These are phyloP conservation scores for Lacerta agilis DNA, from an alignment of 2,797 vertebrate species.

Conservation along the genomic window DNA sequence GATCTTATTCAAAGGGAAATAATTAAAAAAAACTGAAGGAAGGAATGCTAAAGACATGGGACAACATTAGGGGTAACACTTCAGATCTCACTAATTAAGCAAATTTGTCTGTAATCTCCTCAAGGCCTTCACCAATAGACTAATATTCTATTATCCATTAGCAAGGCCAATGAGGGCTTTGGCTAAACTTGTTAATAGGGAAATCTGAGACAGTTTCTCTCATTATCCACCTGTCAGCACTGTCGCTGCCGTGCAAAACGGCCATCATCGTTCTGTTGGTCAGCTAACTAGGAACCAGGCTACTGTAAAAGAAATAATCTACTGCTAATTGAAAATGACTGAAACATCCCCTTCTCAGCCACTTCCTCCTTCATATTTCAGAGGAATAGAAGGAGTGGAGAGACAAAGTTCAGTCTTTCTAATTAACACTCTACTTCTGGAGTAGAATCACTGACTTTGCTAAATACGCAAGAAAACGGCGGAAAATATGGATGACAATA, in stretches of 20 bases:
- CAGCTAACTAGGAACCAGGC: conserved; percentile 81
- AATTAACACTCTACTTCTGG: conserved; percentile 63
- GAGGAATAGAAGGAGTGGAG: conserved; percentile 69
- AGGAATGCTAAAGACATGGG: conserved; percentile 76
- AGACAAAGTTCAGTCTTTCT: conserved; percentile 74
- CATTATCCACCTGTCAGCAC: conserved; percentile 83
- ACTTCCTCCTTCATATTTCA: conserved; percentile 74
- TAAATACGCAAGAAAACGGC: conserved; percentile 8
- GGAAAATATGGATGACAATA: background rate
- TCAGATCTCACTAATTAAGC: conserved; percentile 83
- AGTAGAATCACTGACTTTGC: conserved; percentile 55
- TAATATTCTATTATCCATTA: conserved; percentile 82
- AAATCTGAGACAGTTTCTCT: conserved; percentile 82
- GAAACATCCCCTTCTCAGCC: conserved; percentile 77
- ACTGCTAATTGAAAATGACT: conserved; percentile 83
- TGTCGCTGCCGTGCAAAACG: conserved; percentile 78
- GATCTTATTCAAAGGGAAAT: conserved; percentile 79
- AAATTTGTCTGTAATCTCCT: conserved; percentile 80
- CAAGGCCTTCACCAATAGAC: conserved; percentile 77
- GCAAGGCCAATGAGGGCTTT: conserved; percentile 76
- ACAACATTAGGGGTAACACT: conserved; percentile 79
- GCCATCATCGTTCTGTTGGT: conserved; percentile 80
- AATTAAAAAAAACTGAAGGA: conserved; percentile 69
- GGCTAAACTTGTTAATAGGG: conserved; percentile 82
- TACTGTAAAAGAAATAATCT: conserved; percentile 81